Conservation (phyloP, 2,113 vertebrate genomes). For the Ahaetulla prasina region DNA sequence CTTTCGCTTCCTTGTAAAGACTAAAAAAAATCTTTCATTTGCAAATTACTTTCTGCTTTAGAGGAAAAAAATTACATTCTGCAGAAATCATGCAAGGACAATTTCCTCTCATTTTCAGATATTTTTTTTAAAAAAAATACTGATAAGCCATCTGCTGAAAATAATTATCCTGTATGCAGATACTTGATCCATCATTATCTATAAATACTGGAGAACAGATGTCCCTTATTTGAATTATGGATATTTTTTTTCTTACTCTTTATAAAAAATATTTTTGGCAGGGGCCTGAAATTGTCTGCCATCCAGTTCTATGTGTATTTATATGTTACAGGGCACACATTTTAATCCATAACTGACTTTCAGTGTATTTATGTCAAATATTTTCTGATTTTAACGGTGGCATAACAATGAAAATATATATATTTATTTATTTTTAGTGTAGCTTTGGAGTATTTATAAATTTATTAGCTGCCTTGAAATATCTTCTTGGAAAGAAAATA, state of each 20-base stretch:
- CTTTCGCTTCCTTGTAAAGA: background rate
- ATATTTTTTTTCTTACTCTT: conserved; percentile 59
- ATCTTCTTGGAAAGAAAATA: background rate
- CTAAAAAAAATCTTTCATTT: conserved; percentile 11
- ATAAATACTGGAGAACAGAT: conserved; percentile 63
- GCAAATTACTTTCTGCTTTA: background rate
- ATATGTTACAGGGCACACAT: conserved; percentile 48
- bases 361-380: conserved; percentile 45
- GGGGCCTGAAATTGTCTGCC: conserved; percentile 43
- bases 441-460: background rate
- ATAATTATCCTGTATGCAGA: conserved; percentile 62
- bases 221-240: conserved; percentile 65
- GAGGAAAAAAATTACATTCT: background rate
- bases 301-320: conserved; percentile 48
- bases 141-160: conserved; percentile 63
- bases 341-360: conserved; percentile 52
- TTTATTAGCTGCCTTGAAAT: background rate
- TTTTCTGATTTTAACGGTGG: conserved; percentile 22
- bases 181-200: conserved; percentile 61
- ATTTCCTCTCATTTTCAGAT: background rate
- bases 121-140: conserved; percentile 23
- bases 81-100: background rate
- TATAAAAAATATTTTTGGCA: conserved; percentile 58
- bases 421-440: background rate
- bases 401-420: background rate